A percentile compares a stretch with the other conserved stretches of the same genome.
phyloP scores from a whole-genome alignment of 35 echinoderm and acorn worm genomes.

The Acanthaster planci region DNA sequence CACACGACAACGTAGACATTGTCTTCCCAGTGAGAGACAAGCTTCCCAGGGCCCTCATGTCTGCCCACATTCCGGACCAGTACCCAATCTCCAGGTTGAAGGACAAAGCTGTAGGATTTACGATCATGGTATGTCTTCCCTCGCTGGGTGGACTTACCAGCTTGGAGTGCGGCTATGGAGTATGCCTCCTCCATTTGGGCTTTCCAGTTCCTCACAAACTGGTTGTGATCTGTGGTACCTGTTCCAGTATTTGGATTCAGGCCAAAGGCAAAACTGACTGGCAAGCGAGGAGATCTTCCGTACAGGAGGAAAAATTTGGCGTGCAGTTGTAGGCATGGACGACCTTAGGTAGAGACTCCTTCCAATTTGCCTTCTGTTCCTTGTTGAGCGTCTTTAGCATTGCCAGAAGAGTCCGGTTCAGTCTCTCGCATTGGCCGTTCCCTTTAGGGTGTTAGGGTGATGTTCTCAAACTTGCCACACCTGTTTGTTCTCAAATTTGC shows the following conservation, averaged over 20 bases:
- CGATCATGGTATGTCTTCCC: slow-evolving; percentile 16
- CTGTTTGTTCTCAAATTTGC: slow-evolving; percentile 40
- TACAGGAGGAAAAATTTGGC: slow-evolving; percentile 37
- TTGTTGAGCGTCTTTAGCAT: slow-evolving; percentile 59
- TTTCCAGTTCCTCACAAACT: slow-evolving; percentile 36
- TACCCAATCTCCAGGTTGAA: slow-evolving; percentile 37
- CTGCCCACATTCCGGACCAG: slow-evolving; percentile 18
- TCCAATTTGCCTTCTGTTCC: slow-evolving; percentile 58
- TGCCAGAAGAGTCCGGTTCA: slow-evolving; percentile 55
- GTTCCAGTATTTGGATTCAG: background rate
- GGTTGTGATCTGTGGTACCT: background rate
- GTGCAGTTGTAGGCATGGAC: slow-evolving; percentile 77
- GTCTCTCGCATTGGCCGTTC: slow-evolving; percentile 56
- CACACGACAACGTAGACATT: slow-evolving; percentile 19
- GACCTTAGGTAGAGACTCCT: slow-evolving; percentile 49
- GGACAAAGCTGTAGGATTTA: background rate
- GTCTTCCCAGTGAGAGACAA: slow-evolving; percentile 40
- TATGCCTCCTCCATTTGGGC: slow-evolving; percentile 52
- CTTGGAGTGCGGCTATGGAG: background rate
- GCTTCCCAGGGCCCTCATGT: slow-evolving; percentile 37
- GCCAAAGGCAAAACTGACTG: slow-evolving; percentile 38
- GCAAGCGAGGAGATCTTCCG: slow-evolving; percentile 38
- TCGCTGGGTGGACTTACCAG: background rate
- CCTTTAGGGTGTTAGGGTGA: slow-evolving; percentile 67
- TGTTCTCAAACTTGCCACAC: slow-evolving; percentile 24